These are phyloP conservation scores for Crenuchus spilurus DNA, from an alignment of 2,797 vertebrate species.

Conservation along the genomic window DNA sequence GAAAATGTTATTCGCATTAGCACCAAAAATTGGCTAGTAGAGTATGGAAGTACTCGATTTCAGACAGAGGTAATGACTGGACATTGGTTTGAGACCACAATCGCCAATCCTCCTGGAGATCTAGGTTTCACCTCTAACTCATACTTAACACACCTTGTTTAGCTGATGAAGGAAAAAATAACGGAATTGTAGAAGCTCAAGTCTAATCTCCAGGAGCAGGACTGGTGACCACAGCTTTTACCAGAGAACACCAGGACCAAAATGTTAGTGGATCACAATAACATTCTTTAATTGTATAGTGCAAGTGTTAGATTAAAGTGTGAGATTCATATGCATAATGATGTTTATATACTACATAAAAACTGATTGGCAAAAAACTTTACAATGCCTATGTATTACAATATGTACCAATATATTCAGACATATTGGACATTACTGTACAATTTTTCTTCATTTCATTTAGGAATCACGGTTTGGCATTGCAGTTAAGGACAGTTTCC, in stretches of 20 bases:
- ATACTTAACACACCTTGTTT: no score
- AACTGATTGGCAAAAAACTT: background rate
- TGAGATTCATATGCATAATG: background rate
- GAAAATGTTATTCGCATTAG: no score
- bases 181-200: no score
- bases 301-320: background rate
- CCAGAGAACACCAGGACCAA: no score
- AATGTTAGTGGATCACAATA: no score
- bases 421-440: background rate
- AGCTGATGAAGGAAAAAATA: no score
- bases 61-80: background rate
- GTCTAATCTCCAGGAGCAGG: no score
- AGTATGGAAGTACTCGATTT: background rate
- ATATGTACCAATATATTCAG: background rate
- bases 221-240: no score
- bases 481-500: constrained; percentile 1
- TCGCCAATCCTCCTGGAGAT: background rate
- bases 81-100: background rate
- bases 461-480: background rate
- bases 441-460: background rate
- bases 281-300: no score
- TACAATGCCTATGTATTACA: background rate
- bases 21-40: no score
- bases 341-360: background rate
- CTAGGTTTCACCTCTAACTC: no score